Percentiles rank a stretch among this genome's conserved stretches.
Evolutionary conservation across 1,140 invertebrate genomes (phyloP).

Genomic region (Kradibia gibbosae): DNA sequence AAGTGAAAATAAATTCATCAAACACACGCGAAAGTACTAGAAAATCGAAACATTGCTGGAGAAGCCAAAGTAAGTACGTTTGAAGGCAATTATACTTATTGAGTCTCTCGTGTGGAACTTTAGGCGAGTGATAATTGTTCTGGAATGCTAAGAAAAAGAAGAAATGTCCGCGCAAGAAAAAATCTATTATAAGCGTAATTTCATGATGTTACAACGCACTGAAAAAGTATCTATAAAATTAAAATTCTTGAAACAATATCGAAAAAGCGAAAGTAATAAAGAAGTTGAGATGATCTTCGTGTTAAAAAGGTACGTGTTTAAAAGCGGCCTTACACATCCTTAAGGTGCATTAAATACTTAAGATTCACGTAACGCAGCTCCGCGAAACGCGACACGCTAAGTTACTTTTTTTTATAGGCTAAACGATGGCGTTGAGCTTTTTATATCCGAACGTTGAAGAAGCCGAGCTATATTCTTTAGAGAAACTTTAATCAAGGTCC

Average conservation of each 20-base stretch:
- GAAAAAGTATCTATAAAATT: not conserved
- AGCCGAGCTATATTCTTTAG: constrained; percentile 4
- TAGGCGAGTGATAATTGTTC: not conserved
- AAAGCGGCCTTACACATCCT: not conserved
- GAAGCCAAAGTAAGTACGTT: not conserved
- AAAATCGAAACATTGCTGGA: not conserved
- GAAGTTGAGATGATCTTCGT: not conserved
- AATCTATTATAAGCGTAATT: constrained; percentile 3
- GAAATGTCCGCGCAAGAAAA: not conserved
- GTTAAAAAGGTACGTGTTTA: not conserved
- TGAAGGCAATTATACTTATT: not conserved
- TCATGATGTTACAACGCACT: constrained; percentile 6
- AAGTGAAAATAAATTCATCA: not conserved
- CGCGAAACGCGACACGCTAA: constrained; percentile 8
- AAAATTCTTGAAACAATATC: not conserved
- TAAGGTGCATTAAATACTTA: constrained; percentile 16
- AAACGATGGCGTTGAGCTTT: not conserved
- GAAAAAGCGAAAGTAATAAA: not conserved
- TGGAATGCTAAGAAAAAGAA: not conserved
- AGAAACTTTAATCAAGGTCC: constrained; percentile 15
- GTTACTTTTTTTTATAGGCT: not conserved
- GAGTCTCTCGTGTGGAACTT: not conserved
- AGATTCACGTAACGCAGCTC: constrained; percentile 3
- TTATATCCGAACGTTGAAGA: not conserved
- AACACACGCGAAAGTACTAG: not conserved